These are phyloP conservation scores for Xestia c-nigrum DNA, from an alignment of 2,888 invertebrate genomes.

Conservation along the genomic window DNA sequence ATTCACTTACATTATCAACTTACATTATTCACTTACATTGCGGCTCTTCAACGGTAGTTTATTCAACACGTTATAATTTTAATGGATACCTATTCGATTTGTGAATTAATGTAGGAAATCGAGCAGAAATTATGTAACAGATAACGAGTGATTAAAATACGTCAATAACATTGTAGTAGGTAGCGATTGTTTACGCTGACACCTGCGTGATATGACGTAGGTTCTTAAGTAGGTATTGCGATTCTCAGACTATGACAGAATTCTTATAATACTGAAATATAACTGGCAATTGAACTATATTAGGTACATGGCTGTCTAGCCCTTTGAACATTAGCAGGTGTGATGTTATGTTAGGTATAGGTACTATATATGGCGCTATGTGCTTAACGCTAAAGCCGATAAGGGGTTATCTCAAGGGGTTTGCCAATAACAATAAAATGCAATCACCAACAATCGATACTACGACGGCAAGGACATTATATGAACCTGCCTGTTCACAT, in stretches of 20 bases:
- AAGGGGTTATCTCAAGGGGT: slow-evolving; percentile 6
- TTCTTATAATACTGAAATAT: background rate
- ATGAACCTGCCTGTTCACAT: background rate
- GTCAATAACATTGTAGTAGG: slow-evolving; percentile 1
- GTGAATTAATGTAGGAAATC: slow-evolving; percentile 22
- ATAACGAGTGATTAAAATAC: slow-evolving; percentile 12
- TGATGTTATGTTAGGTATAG: background rate
- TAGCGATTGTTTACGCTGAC: background rate
- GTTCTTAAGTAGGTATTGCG: background rate
- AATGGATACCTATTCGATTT: slow-evolving; percentile 16
- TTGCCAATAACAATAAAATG: slow-evolving; percentile 4
- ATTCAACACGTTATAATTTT: background rate
- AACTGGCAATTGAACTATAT: background rate
- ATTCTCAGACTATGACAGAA: background rate
- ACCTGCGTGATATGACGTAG: background rate
- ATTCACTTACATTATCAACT: too few relatives aligned
- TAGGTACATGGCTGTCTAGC: background rate
- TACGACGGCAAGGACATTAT: background rate
- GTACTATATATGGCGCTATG: background rate
- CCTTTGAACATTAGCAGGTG: background rate
- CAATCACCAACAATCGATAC: background rate
- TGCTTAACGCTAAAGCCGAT: background rate
- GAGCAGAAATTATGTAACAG: slow-evolving; percentile 25
- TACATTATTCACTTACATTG: too few relatives aligned
- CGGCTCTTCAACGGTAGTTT: too few relatives aligned